Evolutionary conservation across 1,140 invertebrate species (phyloP), one percentile per base, ranked within the genome.

Genomic region (Stenopsyche tienmushanensis): DNA sequence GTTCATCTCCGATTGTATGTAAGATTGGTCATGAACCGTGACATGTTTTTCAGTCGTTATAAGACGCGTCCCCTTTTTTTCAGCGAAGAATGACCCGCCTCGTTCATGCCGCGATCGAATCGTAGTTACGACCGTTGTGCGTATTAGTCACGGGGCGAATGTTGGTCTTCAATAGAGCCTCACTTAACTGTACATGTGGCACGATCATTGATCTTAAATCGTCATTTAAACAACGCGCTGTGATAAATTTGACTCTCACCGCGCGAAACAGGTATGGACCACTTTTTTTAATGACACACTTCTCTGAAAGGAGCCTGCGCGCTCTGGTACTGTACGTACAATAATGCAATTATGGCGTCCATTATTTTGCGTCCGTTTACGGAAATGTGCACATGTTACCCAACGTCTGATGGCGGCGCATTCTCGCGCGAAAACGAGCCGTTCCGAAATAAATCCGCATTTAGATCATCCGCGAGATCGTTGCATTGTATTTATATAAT

Each of bases 271-370:
- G 52, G 52, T 34, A 34, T 54, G 52, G 52, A 54, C 42, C 42
- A 60, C 57, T 41, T 60, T 60, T 44, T 60, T 45, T 34, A 3
- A 3, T 49, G 57, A 60, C 57, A 60, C 41, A 60, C 57, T 60
- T 60, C 54, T 57, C 5, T 41, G 52, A 54, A 54, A 34, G 52
- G 52, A 54, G 10, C 52, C 39, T 7, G 23, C 10, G 50, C 5
- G 29, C 29, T 5, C 29, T 5, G 29, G 29, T 13, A 34, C 29
- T 5, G 29, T 34, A 5, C 29, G 29, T 13, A 34, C 5, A 7
- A 34, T 34, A 34, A 34, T 34, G 29, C 29, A 34, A 34, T 34
- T 34, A 34, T 34, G 5, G 29, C 29, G 13, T 34, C 13, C 13
- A 34, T 34, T 34, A 34, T 34, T n/a, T n/a, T 20, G 15, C 3